Evolutionary conservation across 2,797 vertebrate genomes (phyloP).

Genomic region (Trematomus bernacchii): DNA sequence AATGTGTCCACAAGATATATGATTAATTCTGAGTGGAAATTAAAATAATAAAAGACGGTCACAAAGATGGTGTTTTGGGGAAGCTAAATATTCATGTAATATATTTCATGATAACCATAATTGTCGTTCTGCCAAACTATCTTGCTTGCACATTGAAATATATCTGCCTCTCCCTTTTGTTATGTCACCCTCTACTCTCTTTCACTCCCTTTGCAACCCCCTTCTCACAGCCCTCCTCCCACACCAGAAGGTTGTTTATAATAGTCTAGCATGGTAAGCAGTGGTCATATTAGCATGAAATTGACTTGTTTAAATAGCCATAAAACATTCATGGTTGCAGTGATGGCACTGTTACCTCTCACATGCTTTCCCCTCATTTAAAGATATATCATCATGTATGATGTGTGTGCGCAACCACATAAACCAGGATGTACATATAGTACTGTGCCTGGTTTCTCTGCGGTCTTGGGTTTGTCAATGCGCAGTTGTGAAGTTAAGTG

Average conservation of each 20-base stretch:
- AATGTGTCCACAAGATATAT: constrained; percentile 1
- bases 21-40: constrained; percentile 9
- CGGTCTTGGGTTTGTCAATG: background rate
- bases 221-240: constrained; percentile 26
- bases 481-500: constrained; percentile 24
- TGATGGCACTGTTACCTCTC: constrained; percentile 56
- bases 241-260: constrained; percentile 70
- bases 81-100: constrained; percentile 32
- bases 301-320: constrained; percentile 85
- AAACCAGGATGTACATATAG: background rate
- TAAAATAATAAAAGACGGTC: constrained; percentile 8
- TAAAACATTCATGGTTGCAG: constrained; percentile 75
- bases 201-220: constrained; percentile 24
- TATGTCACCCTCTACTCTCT: constrained; percentile 13
- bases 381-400: constrained; percentile 66
- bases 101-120: constrained; percentile 26
- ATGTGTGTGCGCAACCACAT: background rate
- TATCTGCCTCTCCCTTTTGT: constrained; percentile 18
- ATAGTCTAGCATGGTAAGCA: constrained; percentile 78
- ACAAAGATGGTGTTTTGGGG: background rate
- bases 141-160: background rate
- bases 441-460: constrained; percentile 21
- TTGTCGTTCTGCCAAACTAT: constrained; percentile 24
- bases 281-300: constrained; percentile 87
- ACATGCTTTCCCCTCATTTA: constrained; percentile 60